These are phyloP conservation scores for Tinea semifulvella DNA, from an alignment of 2,888 invertebrate genomes.

Conservation along the genomic window DNA sequence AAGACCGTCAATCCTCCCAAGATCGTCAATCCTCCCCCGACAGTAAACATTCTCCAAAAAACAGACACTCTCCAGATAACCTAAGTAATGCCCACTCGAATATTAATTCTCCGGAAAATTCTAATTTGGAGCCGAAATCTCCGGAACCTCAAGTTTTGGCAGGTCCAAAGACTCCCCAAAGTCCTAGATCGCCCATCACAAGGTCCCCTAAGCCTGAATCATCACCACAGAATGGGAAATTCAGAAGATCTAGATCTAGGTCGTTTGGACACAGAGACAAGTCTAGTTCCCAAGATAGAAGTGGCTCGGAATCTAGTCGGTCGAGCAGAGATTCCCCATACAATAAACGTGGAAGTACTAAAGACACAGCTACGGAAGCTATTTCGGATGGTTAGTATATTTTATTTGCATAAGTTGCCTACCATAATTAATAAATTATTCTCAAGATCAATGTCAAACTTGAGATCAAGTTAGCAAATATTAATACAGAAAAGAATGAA, in stretches of 20 bases:
- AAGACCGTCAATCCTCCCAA: conserved; percentile 22
- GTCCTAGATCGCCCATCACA: conserved; percentile 37
- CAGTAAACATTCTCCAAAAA: conserved; percentile 26
- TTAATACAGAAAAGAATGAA: too few species aligned
- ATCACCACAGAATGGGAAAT: background rate
- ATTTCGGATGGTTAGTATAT: conserved; percentile 66
- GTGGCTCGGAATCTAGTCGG: conserved; percentile 53
- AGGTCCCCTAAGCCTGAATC: conserved; percentile 23
- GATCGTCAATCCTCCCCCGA: conserved; percentile 38
- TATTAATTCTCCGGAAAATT: conserved; percentile 58
- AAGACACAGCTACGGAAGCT: conserved; percentile 66
- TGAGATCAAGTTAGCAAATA: too few species aligned
- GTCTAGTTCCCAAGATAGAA: conserved; percentile 24
- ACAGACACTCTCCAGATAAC: conserved; percentile 42
- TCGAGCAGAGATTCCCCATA: conserved; percentile 55
- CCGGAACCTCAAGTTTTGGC: conserved; percentile 43
- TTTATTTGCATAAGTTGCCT: too few species aligned
- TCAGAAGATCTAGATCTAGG: conserved; percentile 24
- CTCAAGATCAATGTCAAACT: too few species aligned
- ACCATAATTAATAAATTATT: too few species aligned
- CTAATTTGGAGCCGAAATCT: conserved; percentile 47
- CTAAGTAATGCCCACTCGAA: conserved; percentile 53
- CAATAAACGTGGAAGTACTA: conserved; percentile 42
- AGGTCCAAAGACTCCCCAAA: conserved; percentile 49
- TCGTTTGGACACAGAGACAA: background rate